Evolutionary conservation across 37 sponge, comb jelly and placozoan genomes (phyloP), one percentile per base, ranked within the genome.

Genomic region (Aplysina aerophoba): DNA sequence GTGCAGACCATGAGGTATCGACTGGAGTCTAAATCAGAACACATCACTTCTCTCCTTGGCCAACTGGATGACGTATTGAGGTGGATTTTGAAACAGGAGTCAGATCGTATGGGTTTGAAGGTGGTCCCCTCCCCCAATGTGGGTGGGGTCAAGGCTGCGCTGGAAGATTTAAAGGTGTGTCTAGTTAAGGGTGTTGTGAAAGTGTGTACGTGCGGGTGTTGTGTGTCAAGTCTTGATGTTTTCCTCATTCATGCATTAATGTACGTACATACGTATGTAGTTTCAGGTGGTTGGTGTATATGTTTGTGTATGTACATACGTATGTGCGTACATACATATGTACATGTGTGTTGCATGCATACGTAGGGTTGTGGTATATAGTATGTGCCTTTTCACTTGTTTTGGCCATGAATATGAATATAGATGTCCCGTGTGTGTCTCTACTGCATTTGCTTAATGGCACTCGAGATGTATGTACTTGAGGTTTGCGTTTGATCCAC

Each of bases 21-120:
- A 22, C n/a, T 67, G 69, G 69, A 67, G n/a, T 67, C 69, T 14
- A 67, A 67, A 67, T 67, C 69, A 67, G 69, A 67, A 21, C 13
- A 24, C 27, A 22, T 67, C n/a, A 67, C 69, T 67, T 27, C n/a
- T 14, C 22, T 67, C n/a, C 14, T 13, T 67, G 28, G 13, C 19
- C 15, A 28, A 16, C 28, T 67, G 69, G 69, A 67, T 14, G 69
- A 24, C 15, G 27, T 67, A 25, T 22, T 25, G 13, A 15, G 14
- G 19, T 67, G 69, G 69, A 67, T 67, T 24, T 25, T 25, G n/a
- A 21, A 22, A 28, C 69, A 67, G 69, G 19, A 24, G 69, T 21
- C 15, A 13, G 27, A 25, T 21, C 13, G 27, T 16, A 24, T 15
- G 69, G 14, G 19, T 67, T 24, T 67, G 28, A 24, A 28, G 13